phyloP scores from a whole-genome alignment of 1,140 invertebrate genomes.

The Tetragnatha versicolor region DNA sequence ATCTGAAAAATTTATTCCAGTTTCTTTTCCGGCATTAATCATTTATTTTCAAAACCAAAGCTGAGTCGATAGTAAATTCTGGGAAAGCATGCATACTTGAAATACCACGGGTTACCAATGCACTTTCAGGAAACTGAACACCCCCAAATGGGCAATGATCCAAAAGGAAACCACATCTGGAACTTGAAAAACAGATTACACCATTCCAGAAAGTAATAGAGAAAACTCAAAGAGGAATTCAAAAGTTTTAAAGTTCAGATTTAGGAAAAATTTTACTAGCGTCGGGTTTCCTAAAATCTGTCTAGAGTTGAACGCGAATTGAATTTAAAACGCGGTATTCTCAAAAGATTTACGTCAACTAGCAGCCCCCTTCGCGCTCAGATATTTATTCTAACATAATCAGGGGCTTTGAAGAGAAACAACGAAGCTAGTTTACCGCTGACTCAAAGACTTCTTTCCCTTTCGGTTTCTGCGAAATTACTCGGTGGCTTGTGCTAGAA shows the following conservation, averaged over 20 bases:
- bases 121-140: too few relatives aligned
- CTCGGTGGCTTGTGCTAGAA: neutral
- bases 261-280: neutral
- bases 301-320: neutral
- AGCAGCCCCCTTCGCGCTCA: neutral
- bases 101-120: too few relatives aligned
- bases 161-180: too few relatives aligned
- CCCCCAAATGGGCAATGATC: too few relatives aligned
- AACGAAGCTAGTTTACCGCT: neutral
- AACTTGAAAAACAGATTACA: too few relatives aligned
- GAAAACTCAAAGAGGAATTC: neutral
- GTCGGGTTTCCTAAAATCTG: neutral
- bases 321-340: neutral
- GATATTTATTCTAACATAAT: slow-evolving; percentile 16
- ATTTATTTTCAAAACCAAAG: too few relatives aligned
- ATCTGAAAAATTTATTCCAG: too few relatives aligned
- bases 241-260: neutral
- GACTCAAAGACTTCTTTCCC: neutral
- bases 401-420: neutral
- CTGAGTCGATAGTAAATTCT: too few relatives aligned
- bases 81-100: too few relatives aligned
- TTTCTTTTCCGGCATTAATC: too few relatives aligned
- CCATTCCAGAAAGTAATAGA: neutral
- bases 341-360: neutral
- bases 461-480: neutral